Conservation (phyloP, 2,888 invertebrate genomes). For the Calameuta filiformis region DNA sequence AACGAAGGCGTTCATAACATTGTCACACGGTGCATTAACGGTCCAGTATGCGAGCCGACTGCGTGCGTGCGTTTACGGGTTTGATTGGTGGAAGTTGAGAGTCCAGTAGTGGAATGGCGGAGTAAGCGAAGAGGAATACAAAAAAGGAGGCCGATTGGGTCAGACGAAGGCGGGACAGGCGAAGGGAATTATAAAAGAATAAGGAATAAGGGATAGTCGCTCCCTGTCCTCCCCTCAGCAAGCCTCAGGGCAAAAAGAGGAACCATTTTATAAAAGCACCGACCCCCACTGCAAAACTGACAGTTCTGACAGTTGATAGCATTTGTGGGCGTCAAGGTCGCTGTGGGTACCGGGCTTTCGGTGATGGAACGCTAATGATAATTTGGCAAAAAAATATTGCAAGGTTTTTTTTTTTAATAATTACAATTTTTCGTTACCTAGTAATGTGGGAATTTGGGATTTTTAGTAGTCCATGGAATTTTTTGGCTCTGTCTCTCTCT, state of each 20-base stretch:
- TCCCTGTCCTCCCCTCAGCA: neutral
- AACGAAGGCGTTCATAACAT: constrained; percentile 45
- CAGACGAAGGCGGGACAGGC: constrained; percentile 7
- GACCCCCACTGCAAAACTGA: constrained; percentile 33
- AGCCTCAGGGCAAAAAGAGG: neutral
- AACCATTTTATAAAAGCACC: neutral
- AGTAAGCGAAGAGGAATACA: too few species aligned
- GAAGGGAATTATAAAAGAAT: constrained; percentile 11
- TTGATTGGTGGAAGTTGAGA: too few species aligned
- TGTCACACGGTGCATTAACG: constrained; percentile 38
- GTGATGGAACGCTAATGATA: too few species aligned
- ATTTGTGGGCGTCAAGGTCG: constrained; percentile 43
- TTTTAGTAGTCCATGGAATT: too few species aligned
- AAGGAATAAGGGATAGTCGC: neutral
- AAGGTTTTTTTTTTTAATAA: neutral
- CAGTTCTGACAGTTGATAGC: constrained; percentile 48
- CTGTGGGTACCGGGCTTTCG: too few species aligned
- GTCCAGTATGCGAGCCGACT: neutral
- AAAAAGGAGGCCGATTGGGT: neutral
- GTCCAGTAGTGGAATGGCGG: too few species aligned
- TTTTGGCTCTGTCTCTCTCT: neutral
- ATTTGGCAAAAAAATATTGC: neutral
- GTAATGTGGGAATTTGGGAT: too few species aligned
- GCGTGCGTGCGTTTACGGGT: neutral
- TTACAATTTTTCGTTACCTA: too few species aligned